phyloP scores from a whole-genome alignment of 2,797 vertebrate genomes.

The Percopsis omiscomaycus region DNA sequence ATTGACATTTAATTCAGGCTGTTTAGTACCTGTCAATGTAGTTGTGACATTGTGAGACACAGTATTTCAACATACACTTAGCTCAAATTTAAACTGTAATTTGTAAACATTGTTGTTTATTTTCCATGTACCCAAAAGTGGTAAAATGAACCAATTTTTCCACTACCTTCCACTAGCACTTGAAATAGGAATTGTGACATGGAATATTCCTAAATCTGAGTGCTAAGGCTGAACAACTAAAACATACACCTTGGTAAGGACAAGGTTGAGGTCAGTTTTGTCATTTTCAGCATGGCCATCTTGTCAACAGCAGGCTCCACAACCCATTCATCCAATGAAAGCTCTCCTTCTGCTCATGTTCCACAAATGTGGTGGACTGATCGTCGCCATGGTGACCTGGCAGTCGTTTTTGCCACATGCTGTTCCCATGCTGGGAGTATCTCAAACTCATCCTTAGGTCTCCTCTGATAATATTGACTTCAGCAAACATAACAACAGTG shows the following conservation, averaged over 20 bases:
- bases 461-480: background rate
- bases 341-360: constrained; percentile 47
- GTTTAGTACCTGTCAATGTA: background rate
- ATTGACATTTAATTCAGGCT: background rate
- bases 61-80: constrained; percentile 11
- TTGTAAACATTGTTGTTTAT: background rate
- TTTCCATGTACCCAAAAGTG: background rate
- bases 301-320: constrained; percentile 44
- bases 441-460: background rate
- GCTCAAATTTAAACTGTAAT: background rate
- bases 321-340: constrained; percentile 23
- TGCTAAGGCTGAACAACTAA: background rate
- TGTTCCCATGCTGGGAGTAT: constrained; percentile 18
- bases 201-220: background rate
- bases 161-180: background rate
- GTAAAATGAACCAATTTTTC: background rate
- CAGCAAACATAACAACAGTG: background rate
- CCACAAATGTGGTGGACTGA: constrained; percentile 35
- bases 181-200: background rate
- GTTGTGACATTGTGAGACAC: no score
- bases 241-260: background rate
- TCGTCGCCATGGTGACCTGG: constrained; percentile 59
- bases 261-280: background rate
- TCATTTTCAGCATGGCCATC: constrained; percentile 43
- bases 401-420: constrained; percentile 30